Evolutionary conservation across 1,140 invertebrate species (phyloP).

Genomic region (Drosophila quadrilineata): DNA sequence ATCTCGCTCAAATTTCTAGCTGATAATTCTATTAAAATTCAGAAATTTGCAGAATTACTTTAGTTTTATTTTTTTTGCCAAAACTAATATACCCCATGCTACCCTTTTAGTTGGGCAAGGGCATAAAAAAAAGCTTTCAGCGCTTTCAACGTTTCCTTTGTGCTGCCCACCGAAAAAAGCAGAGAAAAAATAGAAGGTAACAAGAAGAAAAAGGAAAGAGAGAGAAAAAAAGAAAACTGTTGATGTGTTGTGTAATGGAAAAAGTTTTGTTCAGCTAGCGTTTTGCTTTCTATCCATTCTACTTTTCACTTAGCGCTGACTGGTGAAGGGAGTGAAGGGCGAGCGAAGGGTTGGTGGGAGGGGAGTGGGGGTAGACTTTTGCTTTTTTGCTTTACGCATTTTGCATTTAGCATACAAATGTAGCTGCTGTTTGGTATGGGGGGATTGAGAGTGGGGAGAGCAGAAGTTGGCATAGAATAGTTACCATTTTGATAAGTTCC

Average conservation of each 20-base stretch:
- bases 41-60: too few relatives aligned
- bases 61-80: slow-evolving; percentile 24
- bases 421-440: background rate
- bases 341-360: background rate
- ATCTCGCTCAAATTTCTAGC: too few relatives aligned
- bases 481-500: slow-evolving; percentile 24
- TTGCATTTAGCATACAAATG: slow-evolving; percentile 35
- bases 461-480: slow-evolving; percentile 9
- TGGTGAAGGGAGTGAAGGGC: background rate
- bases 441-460: background rate
- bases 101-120: slow-evolving; percentile 30
- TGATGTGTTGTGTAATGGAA: slow-evolving; percentile 77
- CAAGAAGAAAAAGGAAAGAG: slow-evolving; percentile 32
- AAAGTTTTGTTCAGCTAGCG: slow-evolving; percentile 73
- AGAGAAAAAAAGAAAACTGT: slow-evolving; percentile 72
- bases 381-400: slow-evolving; percentile 46
- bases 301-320: slow-evolving; percentile 65
- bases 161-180: slow-evolving; percentile 59
- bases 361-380: slow-evolving; percentile 37
- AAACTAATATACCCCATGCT: slow-evolving; percentile 56
- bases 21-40: background rate
- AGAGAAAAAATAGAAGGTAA: slow-evolving; percentile 33
- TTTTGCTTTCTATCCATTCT: slow-evolving; percentile 73
- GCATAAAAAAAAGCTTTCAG: slow-evolving; percentile 77
- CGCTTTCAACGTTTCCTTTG: slow-evolving; percentile 72